Evolutionary conservation across 2,888 invertebrate genomes (phyloP).

Genomic region (Conomelus anceps): DNA sequence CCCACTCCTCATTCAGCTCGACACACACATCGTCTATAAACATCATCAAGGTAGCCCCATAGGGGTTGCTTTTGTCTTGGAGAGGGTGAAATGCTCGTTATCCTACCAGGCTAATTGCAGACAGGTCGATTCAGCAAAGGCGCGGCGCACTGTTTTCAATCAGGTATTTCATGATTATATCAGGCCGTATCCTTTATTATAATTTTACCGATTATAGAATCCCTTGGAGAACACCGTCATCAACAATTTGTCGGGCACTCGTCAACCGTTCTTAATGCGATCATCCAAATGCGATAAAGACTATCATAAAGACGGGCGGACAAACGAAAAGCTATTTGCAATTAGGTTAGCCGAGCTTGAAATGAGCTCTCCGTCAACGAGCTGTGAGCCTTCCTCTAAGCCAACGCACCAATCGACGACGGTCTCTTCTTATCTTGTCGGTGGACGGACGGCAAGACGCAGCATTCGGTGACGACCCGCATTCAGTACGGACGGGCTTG

Average conservation of each 20-base stretch:
- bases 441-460: neutral
- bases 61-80: neutral
- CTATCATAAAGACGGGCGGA: neutral
- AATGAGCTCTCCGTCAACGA: neutral
- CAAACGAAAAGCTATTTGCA: neutral
- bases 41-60: neutral
- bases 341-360: neutral
- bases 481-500: neutral
- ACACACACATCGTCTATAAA: neutral
- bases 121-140: neutral
- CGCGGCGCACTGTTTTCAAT: neutral
- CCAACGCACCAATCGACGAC: neutral
- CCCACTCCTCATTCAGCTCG: neutral
- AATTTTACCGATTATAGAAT: neutral
- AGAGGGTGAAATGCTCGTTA: neutral
- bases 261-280: no score
- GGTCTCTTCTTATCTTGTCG: neutral
- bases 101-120: neutral
- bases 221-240: no score
- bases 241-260: neutral
- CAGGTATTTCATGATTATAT: neutral
- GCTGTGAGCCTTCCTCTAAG: neutral
- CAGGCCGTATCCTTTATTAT: neutral
- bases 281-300: neutral
- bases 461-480: neutral